Evolutionary conservation across 2,113 vertebrate genomes (phyloP).

Genomic region (Cettia cetti): DNA sequence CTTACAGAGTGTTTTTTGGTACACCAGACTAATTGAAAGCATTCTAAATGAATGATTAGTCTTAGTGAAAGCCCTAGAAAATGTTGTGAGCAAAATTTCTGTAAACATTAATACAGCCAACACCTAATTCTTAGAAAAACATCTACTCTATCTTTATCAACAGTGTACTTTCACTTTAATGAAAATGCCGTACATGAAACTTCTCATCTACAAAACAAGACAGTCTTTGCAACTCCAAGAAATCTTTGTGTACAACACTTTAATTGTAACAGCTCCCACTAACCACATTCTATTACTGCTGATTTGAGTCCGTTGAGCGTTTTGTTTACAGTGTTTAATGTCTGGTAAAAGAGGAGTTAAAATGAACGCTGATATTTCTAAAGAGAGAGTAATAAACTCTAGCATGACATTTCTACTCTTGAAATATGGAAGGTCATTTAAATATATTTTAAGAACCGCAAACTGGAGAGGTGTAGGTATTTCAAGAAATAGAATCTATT

Average conservation of each 20-base stretch:
- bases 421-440: not conserved
- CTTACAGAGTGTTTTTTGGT: not conserved
- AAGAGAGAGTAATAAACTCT: not conserved
- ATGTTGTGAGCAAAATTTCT: not conserved
- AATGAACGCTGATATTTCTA: not conserved
- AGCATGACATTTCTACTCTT: not conserved
- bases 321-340: not conserved
- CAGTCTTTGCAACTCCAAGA: not conserved
- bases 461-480: not conserved
- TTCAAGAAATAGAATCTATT: not conserved
- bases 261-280: not conserved
- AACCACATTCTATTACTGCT: not conserved
- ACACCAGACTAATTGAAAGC: not conserved
- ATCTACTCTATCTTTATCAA: not conserved
- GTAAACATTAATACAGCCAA: conserved; percentile 28
- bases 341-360: not conserved
- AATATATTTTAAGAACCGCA: not conserved
- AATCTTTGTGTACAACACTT: not conserved
- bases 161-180: conserved; percentile 22
- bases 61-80: not conserved
- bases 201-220: not conserved
- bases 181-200: not conserved
- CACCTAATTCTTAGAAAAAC: conserved; percentile 49
- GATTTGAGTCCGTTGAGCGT: not conserved
- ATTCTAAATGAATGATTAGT: not conserved